Percentiles rank a stretch among this genome's conserved stretches.
Conservation (phyloP, 2,888 invertebrate species). For the Dendrolimus pini region DNA sequence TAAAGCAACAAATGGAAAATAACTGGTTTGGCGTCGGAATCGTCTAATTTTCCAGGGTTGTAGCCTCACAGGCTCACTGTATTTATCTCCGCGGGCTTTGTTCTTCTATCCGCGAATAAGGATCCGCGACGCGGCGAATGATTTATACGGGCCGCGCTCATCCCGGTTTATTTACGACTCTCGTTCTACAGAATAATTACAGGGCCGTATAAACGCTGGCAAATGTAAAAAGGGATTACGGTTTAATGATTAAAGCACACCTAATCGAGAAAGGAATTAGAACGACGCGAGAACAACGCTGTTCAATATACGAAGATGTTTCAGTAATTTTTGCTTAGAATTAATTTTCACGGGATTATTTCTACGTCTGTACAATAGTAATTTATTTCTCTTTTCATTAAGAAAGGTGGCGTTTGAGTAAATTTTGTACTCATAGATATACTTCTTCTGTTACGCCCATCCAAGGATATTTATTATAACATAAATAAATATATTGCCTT, state of each 20-base stretch:
- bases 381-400: no score
- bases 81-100: slow-evolving; percentile 69
- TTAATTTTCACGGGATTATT: neutral
- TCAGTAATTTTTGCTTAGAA: neutral
- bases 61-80: slow-evolving; percentile 30
- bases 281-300: slow-evolving; percentile 10
- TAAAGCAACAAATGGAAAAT: slow-evolving; percentile 42
- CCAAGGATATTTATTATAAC: no score
- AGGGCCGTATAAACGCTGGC: slow-evolving; percentile 58
- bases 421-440: no score
- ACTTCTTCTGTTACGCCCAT: no score
- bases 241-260: slow-evolving; percentile 45
- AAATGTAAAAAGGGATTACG: slow-evolving; percentile 67
- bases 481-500: no score
- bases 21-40: slow-evolving; percentile 30
- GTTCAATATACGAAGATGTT: slow-evolving; percentile 1
- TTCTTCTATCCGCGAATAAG: slow-evolving; percentile 71
- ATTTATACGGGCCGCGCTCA: slow-evolving; percentile 71
- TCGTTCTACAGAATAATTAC: slow-evolving; percentile 68
- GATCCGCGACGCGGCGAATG: slow-evolving; percentile 48
- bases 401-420: no score
- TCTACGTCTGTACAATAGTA: no score
- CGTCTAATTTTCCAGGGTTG: slow-evolving; percentile 44
- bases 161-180: slow-evolving; percentile 70
- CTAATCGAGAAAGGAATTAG: slow-evolving; percentile 40